A percentile compares a stretch with the other conserved stretches of the same genome.
These are phyloP conservation scores for Nipponacmea schrenckii DNA, from an alignment of 2,888 invertebrate genomes.

Conservation along the genomic window DNA sequence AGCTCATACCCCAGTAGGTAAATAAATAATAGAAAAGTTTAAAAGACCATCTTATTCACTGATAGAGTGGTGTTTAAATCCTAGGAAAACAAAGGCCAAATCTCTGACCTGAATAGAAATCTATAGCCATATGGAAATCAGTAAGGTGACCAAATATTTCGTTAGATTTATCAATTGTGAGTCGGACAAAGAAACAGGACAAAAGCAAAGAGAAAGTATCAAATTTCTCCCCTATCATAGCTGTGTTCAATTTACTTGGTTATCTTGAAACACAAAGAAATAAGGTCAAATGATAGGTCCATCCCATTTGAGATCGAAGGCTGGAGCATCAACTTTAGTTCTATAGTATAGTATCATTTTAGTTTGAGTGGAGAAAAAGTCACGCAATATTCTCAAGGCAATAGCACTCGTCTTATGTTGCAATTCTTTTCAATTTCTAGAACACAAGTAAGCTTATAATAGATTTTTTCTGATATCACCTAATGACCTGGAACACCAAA, in stretches of 20 bases:
- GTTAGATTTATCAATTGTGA: conserved; percentile 3
- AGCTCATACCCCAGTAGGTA: neutral
- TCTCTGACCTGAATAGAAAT: conserved; percentile 1
- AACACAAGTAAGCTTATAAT: no score
- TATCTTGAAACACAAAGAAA: conserved; percentile 7
- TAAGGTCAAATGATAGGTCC: conserved; percentile 1
- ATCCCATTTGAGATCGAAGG: conserved; percentile 3
- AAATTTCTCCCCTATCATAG: neutral
- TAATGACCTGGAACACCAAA: no score
- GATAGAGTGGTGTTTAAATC: neutral
- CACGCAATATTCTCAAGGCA: no score
- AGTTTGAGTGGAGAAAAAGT: no score
- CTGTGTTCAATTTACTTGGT: conserved; percentile 8
- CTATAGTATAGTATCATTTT: no score
- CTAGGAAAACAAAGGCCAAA: neutral
- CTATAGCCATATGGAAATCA: conserved; percentile 1
- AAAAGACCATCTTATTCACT: neutral
- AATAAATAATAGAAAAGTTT: neutral
- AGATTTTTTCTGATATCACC: no score
- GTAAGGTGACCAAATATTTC: conserved; percentile 6
- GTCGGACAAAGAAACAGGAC: conserved; percentile 1
- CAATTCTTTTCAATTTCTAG: no score
- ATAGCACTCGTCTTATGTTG: no score
- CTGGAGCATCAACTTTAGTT: neutral
- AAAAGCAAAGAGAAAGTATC: conserved; percentile 2